Percentiles rank a stretch among this genome's conserved stretches.
Conservation (phyloP, 1,140 invertebrate species). For the Caenorhabditis remanei region DNA sequence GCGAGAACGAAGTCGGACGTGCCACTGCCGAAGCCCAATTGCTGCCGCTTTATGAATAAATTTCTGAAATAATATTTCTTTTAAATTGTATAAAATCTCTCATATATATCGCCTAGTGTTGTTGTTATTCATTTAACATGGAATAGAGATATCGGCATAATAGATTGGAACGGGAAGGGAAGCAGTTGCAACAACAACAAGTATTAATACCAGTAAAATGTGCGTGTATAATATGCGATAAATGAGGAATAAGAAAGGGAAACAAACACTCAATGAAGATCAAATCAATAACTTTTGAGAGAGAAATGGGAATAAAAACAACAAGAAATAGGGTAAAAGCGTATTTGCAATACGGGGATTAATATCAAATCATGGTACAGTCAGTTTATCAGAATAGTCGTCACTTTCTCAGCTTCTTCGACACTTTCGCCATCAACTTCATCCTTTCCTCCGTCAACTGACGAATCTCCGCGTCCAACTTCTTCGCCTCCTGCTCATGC, state of each 20-base stretch:
- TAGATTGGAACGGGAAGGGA: background rate
- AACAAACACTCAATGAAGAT: background rate
- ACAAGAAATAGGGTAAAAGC: background rate
- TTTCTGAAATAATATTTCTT: slow-evolving; percentile 13
- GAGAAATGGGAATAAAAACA: background rate
- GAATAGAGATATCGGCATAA: slow-evolving; percentile 1
- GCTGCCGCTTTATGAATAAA: slow-evolving; percentile 66
- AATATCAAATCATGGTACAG: slow-evolving; percentile 32
- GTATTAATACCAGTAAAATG: slow-evolving; percentile 9
- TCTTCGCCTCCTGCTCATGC: slow-evolving; percentile 70
- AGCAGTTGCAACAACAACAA: background rate
- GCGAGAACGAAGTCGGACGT: slow-evolving; percentile 76
- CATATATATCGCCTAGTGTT: background rate
- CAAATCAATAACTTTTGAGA: slow-evolving; percentile 30
- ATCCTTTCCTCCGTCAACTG: slow-evolving; percentile 64
- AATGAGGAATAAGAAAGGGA: too few relatives aligned
- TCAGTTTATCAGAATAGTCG: background rate
- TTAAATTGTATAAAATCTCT: slow-evolving; percentile 16
- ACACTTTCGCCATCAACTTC: slow-evolving; percentile 44
- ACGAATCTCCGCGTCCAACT: slow-evolving; percentile 71
- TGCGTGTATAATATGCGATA: slow-evolving; percentile 29
- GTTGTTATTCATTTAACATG: slow-evolving; percentile 53
- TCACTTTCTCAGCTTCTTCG: slow-evolving; percentile 62
- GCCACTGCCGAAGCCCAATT: slow-evolving; percentile 73
- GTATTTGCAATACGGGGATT: slow-evolving; percentile 31